Evolutionary conservation across 1,140 invertebrate species (phyloP).

Genomic region (Homalodisca vitripennis): DNA sequence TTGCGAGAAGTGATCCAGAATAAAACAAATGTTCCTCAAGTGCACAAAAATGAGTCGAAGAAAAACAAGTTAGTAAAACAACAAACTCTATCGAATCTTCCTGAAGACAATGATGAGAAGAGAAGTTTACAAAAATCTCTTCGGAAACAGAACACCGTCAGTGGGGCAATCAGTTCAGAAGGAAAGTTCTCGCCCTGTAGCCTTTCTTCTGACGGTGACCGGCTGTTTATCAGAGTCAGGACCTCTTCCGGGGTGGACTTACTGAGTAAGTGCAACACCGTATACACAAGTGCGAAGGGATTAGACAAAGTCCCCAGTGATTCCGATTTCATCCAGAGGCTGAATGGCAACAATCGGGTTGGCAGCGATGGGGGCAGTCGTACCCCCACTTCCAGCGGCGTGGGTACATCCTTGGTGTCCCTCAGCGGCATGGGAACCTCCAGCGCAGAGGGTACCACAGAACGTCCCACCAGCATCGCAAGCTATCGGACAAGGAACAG

Average conservation of each 20-base stretch:
- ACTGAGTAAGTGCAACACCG: background rate
- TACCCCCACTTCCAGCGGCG: slow-evolving; percentile 7
- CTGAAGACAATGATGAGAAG: background rate
- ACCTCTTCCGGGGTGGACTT: background rate
- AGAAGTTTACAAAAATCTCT: background rate
- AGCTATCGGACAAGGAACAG: background rate
- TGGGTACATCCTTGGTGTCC: slow-evolving; percentile 25
- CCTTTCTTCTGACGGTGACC: background rate
- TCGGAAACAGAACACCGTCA: slow-evolving; percentile 23
- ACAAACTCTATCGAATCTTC: background rate
- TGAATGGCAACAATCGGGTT: background rate
- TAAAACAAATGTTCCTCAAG: slow-evolving; percentile 18
- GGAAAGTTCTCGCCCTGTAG: slow-evolving; percentile 5
- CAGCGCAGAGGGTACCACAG: slow-evolving; percentile 14
- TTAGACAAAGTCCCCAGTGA: background rate
- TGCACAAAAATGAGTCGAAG: slow-evolving; percentile 13
- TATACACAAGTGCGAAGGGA: background rate
- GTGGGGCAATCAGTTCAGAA: background rate
- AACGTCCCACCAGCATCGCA: background rate
- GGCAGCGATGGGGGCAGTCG: background rate
- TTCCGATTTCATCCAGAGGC: background rate
- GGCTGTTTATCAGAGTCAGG: slow-evolving; percentile 8
- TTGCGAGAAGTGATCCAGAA: background rate
- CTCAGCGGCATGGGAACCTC: slow-evolving; percentile 21
- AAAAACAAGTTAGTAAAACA: slow-evolving; percentile 8